These are phyloP conservation scores for Drosophila pachea DNA, from an alignment of 1,140 invertebrate genomes.

Conservation along the genomic window DNA sequence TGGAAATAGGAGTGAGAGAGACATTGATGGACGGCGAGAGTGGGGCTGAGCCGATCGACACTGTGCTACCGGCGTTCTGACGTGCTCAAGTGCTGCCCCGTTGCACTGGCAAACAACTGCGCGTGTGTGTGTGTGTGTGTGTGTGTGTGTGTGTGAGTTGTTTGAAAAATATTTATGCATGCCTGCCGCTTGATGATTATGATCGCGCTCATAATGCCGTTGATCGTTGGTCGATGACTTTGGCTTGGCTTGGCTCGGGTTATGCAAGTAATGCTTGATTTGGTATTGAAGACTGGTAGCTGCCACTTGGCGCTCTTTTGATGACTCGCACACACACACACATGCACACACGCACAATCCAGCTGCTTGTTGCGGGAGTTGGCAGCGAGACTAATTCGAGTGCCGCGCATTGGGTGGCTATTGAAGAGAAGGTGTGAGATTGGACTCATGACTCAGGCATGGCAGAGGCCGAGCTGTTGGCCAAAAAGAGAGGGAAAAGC, in stretches of 20 bases:
- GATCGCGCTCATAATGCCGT: constrained; percentile 23
- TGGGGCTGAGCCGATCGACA: neutral
- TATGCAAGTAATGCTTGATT: constrained; percentile 77
- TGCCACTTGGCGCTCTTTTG: constrained; percentile 62
- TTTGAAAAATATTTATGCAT: constrained; percentile 74
- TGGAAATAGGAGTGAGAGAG: neutral
- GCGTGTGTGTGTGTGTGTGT: constrained; percentile 1
- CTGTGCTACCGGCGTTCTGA: constrained; percentile 58
- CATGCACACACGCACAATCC: constrained; percentile 42
- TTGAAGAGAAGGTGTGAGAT: constrained; percentile 31
- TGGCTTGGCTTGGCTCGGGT: constrained; percentile 41
- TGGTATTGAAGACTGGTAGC: constrained; percentile 76
- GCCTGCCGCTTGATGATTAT: constrained; percentile 37
- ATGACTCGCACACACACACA: constrained; percentile 56
- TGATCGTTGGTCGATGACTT: constrained; percentile 64
- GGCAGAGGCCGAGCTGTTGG: neutral
- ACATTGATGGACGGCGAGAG: neutral
- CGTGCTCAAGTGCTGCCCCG: constrained; percentile 58
- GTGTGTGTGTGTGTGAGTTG: constrained; percentile 39
- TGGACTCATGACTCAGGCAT: constrained; percentile 1
- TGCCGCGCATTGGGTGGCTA: constrained; percentile 39
- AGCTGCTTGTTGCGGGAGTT: constrained; percentile 23
- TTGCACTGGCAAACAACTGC: constrained; percentile 18
- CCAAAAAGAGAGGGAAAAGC: neutral
- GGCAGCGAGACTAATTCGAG: constrained; percentile 45